A percentile compares a stretch with the other conserved stretches of the same genome.
Conservation (phyloP, 2,113 vertebrate species). For the Pomatostomus ruficeps region DNA sequence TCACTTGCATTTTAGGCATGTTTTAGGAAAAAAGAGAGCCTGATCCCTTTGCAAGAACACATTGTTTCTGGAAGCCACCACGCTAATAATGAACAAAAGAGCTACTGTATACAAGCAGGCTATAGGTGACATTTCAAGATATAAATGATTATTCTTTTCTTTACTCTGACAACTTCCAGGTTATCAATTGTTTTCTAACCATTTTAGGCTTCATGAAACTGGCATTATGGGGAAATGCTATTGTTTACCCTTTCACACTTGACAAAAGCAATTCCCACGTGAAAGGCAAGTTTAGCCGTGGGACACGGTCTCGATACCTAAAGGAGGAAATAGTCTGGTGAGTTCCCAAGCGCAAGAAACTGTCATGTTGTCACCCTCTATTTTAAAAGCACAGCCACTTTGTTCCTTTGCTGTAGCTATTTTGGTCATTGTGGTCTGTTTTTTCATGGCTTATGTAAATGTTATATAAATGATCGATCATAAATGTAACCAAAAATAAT, state of each 20-base stretch:
- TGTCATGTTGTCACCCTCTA: constrained; percentile 71
- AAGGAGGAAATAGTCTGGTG: constrained; percentile 81
- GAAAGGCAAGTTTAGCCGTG: constrained; percentile 87
- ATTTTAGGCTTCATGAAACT: constrained; percentile 83
- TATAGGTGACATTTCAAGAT: constrained; percentile 79
- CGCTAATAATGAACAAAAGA: constrained; percentile 72
- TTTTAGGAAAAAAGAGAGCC: constrained; percentile 45
- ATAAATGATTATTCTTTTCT: constrained; percentile 94
- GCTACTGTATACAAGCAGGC: constrained; percentile 56
- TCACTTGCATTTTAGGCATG: constrained; percentile 27
- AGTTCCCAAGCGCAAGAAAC: constrained; percentile 83
- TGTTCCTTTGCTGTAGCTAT: constrained; percentile 64
- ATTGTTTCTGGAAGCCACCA: constrained; percentile 64
- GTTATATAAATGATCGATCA: constrained; percentile 65
- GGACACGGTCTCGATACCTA: constrained; percentile 70
- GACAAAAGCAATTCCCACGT: constrained; percentile 96
- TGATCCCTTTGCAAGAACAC: constrained; percentile 7
- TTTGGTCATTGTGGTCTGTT: constrained; percentile 60
- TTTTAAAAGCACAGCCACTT: constrained; percentile 55
- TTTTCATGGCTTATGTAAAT: constrained; percentile 50
- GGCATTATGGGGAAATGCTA: constrained; percentile 94
- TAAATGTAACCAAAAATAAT: constrained; percentile 71
- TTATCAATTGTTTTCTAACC: constrained; percentile 92
- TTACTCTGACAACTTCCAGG: constrained; percentile 92
- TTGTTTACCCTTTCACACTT: constrained; percentile 94